These are phyloP conservation scores for Lasioglossum leucozonium DNA, from an alignment of 2,888 invertebrate species.

Conservation along the genomic window DNA sequence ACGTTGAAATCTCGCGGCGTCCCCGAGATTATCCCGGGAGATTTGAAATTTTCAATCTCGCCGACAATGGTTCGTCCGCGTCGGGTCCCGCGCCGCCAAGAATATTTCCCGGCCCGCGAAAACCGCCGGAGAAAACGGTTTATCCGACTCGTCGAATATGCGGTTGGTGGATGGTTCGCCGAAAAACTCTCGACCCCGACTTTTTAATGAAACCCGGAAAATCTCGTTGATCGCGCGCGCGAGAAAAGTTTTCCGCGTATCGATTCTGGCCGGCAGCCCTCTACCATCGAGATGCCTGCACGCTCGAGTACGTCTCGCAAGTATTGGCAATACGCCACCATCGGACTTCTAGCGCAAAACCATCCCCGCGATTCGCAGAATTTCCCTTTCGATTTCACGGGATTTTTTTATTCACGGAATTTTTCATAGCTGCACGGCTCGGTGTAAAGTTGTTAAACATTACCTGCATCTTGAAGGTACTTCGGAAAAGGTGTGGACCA, in stretches of 20 bases:
- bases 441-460: not conserved
- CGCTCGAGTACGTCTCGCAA: not conserved
- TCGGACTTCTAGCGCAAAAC: not conserved
- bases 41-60: slow-evolving; percentile 37
- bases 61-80: slow-evolving; percentile 10
- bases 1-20: slow-evolving; percentile 18
- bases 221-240: not conserved
- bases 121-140: not conserved
- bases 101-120: not conserved
- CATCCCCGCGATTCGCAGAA: not conserved
- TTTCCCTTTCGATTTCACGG: not conserved
- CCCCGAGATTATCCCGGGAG: slow-evolving; percentile 14
- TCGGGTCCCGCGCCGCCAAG: too few species aligned
- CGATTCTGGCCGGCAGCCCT: slow-evolving; percentile 13
- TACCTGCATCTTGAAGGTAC: not conserved
- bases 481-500: not conserved
- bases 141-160: not conserved
- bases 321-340: not conserved
- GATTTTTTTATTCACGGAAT: not conserved
- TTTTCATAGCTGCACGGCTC: not conserved
- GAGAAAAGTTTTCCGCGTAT: slow-evolving; percentile 15
- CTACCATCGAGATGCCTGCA: not conserved
- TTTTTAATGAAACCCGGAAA: slow-evolving; percentile 12
- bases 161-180: too few species aligned
- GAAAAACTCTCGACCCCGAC: not conserved